Base-by-base conservation (phyloP, 2,888 invertebrate genomes). In the Zele albiditarsus region DNA sequence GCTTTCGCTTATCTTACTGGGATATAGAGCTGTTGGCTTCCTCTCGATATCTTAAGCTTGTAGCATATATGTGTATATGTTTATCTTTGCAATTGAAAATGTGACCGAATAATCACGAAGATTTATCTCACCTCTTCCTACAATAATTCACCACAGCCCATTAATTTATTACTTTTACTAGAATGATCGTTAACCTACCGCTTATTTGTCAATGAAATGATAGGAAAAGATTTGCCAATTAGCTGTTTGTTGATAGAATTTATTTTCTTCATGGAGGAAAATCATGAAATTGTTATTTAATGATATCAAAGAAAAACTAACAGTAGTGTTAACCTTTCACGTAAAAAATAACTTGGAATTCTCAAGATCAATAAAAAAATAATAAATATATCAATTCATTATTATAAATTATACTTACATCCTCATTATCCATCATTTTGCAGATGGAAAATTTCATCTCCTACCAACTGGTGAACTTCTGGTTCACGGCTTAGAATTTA, bases 361-460 rank as follows among this genome's bases (percentile, higher is more conserved):
- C n/a, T n/a, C n/a, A n/a, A n/a, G n/a, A n/a, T n/a, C n/a, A n/a
- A n/a, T n/a, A n/a, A n/a, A n/a, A n/a, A n/a, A n/a, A n/a, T n/a
- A n/a, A n/a, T n/a, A n/a, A n/a, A n/a, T n/a, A n/a, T n/a, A n/a
- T n/a, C n/a, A n/a, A n/a, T n/a, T n/a, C n/a, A n/a, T n/a, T n/a
- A n/a, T n/a, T n/a, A 31, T n/a, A 33, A 20, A n/a, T 38, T 31
- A 10, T n/a, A 8, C 23, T 65, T 1, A 31, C 10, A 38, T 20
- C 16, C 6, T 25, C 2, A n/a, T 23, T 60, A 28, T 68, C 46
- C 20, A n/a, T 46, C 12, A 20, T 67, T 60, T 58, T 49, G 16
- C 91, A 94, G 94, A 94, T 90, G 94, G 94, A 79, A 94, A 94
- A 89, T 94, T 93, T 89, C 94, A 94, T 89, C 92, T 94, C 84